Evolutionary conservation across 2,113 vertebrate genomes (phyloP), one percentile per base, ranked within the genome.

Genomic region (Clupea harengus): DNA sequence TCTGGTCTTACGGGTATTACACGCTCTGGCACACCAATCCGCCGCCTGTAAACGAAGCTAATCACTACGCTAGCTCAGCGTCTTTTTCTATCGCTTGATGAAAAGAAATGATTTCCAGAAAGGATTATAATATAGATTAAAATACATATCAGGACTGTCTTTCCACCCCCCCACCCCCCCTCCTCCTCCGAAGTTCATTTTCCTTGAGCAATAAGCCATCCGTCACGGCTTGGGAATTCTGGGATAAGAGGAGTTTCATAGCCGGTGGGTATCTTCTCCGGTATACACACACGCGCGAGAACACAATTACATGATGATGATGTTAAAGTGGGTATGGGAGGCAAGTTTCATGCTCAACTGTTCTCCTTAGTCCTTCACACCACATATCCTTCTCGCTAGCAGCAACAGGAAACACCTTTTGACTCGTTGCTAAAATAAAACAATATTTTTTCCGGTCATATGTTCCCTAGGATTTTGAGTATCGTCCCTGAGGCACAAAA

Each of bases 1-100:
- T 22, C 54, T 22, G 84, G 6, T 93, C 92, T 92, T 91, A 92
- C 92, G 93, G 92, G 93, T 91, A 94, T 94, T 92, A 93, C 92
- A 91, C 85, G 86, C 88, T 90, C 88, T 44, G 3, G 88, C 89
- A 89, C 91, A 89, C 84, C 86, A 88, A 90, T 81, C n/a, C 28
- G 25, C 25, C n/a, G 25, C 11, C 64, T 32, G n/a, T 32, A 72
- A 28, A 28, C 28, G 64, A 25, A 72, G 64, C 64, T 72, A 72
- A 72, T 72, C 25, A 13, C 25, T 25, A 15, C 64, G 64, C 64
- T 13, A 72, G 64, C 64, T 72, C 64, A 72, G 64, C 64, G 28
- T 32, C 64, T 32, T 72, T 32, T 8, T 25, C 64, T 4, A 72
- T 72, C 64, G 8, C 64, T 32, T 72, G 64, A 72, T 72, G 60